Base-by-base conservation (phyloP, 2,888 invertebrate species). In the Spilarctia lutea region DNA sequence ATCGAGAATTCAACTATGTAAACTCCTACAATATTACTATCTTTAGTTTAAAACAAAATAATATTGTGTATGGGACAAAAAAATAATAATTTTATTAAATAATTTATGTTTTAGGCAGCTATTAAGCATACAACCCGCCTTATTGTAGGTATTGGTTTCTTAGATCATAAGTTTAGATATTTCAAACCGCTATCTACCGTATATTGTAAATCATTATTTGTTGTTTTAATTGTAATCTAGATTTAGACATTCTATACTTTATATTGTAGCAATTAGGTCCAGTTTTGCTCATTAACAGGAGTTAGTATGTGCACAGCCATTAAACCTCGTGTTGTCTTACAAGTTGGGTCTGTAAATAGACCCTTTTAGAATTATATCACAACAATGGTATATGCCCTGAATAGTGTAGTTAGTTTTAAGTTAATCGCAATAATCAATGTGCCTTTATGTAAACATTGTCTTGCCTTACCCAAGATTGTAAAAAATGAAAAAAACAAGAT, bases 381-480 rank as follows among this genome's bases (percentile, higher is more conserved):
- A 60, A 8, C 39, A 42, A 60, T 42, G 39, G 4, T 35, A 42
- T 66, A 65, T 70, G 42, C 73, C 70, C 70, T 70, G 52, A 65
- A 48, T 81, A 79, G 73, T 79, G 20, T 82, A 82, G 71, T 77
- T 81, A 84, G 79, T 75, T 74, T 0, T 85, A 82, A 83, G 77
- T 48, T 45, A 63, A 27, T 84, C 75, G 91, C 89, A 91, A 90
- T 90, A 88, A 86, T 79, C 71, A 81, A 82, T 75, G 93, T 93
- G 93, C 93, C 92, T 92, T 92, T 84, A 74, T 79, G 85, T 87
- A 85, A 89, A 87, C 85, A 83, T 85, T 88, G 89, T 93, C 94
- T 93, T 94, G 93, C 93, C 94, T 90, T 90, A 85, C 82, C 84
- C 82, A 83, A 83, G 81, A 82, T 77, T 86, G 83, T 84, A 82